Percentiles rank a stretch among this genome's conserved stretches.
Conservation (phyloP, 2,797 vertebrate species). For the Clamator glandarius region DNA sequence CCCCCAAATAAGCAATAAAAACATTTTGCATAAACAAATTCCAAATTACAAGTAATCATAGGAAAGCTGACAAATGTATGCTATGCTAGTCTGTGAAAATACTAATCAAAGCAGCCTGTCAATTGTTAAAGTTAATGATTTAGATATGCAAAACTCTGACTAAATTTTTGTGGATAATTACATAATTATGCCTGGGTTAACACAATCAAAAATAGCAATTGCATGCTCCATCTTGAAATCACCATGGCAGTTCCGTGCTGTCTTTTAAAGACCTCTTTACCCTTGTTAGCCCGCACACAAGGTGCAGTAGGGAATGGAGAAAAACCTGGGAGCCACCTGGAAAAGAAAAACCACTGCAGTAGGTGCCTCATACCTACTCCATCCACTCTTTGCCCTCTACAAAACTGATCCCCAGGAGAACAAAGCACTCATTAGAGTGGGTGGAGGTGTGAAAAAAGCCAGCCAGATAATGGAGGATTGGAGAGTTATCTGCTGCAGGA, state of each 20-base stretch:
- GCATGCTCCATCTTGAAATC: conserved; percentile 63
- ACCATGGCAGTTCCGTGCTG: neutral
- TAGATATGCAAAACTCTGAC: conserved; percentile 80
- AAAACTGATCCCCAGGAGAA: neutral
- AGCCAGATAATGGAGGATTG: neutral
- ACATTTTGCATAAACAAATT: conserved; percentile 82
- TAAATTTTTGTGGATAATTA: conserved; percentile 83
- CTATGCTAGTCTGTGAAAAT: conserved; percentile 77
- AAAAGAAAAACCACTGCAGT: neutral
- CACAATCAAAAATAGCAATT: conserved; percentile 80
- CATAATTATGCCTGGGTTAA: conserved; percentile 81
- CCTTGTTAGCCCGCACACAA: neutral
- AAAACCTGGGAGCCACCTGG: neutral
- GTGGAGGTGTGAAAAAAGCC: neutral
- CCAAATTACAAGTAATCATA: conserved; percentile 80
- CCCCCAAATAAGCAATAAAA: conserved; percentile 73
- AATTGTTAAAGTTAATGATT: conserved; percentile 85
- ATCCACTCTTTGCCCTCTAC: neutral
- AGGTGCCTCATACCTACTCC: neutral
- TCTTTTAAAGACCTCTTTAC: conserved; percentile 20
- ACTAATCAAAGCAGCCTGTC: conserved; percentile 83
- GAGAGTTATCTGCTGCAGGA: neutral
- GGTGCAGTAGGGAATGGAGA: neutral
- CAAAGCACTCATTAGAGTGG: neutral
- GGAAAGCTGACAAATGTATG: conserved; percentile 81